Conservation (phyloP, 2,888 invertebrate genomes). For the Leucophenga montana region DNA sequence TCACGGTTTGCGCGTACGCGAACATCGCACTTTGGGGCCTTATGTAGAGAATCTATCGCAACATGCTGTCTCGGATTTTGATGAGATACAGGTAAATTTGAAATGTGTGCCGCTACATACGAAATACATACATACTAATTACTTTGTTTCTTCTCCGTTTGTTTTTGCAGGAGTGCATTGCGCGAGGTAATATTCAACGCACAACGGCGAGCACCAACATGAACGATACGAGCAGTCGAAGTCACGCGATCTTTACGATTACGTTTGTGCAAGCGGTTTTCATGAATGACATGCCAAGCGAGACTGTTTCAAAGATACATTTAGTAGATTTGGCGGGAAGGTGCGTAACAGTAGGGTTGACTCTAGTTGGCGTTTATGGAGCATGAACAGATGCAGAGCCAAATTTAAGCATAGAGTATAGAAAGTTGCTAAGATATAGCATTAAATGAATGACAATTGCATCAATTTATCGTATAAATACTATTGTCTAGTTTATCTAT, state of each 20-base stretch:
- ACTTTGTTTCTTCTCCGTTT: not conserved
- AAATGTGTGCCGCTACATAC: not conserved
- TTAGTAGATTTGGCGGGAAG: constrained; percentile 91
- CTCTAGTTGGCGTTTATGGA: constrained; percentile 26
- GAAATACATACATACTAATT: not conserved
- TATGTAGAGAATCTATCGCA: constrained; percentile 91
- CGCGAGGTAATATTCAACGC: constrained; percentile 85
- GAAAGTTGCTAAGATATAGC: not conserved
- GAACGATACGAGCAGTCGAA: constrained; percentile 93
- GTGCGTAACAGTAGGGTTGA: constrained; percentile 71
- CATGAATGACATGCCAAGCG: constrained; percentile 89
- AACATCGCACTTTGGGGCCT: constrained; percentile 86
- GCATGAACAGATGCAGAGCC: constrained; percentile 39
- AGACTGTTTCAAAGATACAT: constrained; percentile 92
- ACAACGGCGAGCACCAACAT: constrained; percentile 92
- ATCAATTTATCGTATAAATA: not conserved
- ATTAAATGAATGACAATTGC: not conserved
- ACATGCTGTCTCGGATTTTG: constrained; percentile 88
- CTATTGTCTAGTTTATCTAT: too few species aligned
- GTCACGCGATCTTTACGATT: constrained; percentile 93
- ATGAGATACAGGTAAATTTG: constrained; percentile 83
- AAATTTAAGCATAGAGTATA: not conserved
- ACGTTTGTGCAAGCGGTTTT: constrained; percentile 91
- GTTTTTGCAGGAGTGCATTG: constrained; percentile 80
- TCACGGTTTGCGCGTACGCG: constrained; percentile 83